These are phyloP conservation scores for Atherinomorus stipes DNA, from an alignment of 2,113 vertebrate species.

Conservation along the genomic window DNA sequence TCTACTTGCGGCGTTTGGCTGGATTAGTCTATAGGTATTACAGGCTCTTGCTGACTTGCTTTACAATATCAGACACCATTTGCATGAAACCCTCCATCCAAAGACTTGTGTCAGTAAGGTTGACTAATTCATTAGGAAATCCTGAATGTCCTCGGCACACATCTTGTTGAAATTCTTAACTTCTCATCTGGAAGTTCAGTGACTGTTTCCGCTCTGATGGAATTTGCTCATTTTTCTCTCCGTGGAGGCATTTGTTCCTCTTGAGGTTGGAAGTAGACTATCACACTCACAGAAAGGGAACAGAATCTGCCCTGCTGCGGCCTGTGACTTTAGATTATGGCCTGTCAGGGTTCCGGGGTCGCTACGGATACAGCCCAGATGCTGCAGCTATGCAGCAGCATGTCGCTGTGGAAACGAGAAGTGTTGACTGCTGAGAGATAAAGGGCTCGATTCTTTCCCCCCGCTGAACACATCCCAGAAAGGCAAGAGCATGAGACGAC, in stretches of 20 bases:
- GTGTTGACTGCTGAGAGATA: slow-evolving; percentile 69
- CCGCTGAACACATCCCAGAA: slow-evolving; percentile 52
- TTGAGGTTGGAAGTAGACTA: slow-evolving; percentile 24
- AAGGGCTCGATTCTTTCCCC: slow-evolving; percentile 68
- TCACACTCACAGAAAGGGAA: slow-evolving; percentile 12
- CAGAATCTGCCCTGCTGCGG: slow-evolving; percentile 31
- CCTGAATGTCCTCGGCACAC: not conserved
- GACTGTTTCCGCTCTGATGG: slow-evolving; percentile 41
- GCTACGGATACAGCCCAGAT: slow-evolving; percentile 62
- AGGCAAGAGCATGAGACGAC: slow-evolving; percentile 36
- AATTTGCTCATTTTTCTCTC: slow-evolving; percentile 38
- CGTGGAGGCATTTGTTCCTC: slow-evolving; percentile 46
- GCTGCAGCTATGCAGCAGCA: slow-evolving; percentile 49
- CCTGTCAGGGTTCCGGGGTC: slow-evolving; percentile 63
- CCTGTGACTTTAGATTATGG: slow-evolving; percentile 64
- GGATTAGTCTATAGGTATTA: too few species aligned
- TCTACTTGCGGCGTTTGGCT: too few species aligned
- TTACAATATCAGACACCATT: not conserved
- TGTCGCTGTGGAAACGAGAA: slow-evolving; percentile 73
- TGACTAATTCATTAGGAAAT: not conserved
- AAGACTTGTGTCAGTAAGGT: too few species aligned
- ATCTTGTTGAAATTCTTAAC: slow-evolving; percentile 2
- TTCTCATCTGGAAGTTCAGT: slow-evolving; percentile 17
- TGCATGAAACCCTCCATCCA: not conserved
- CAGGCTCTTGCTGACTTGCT: too few species aligned